Evolutionary conservation across 2,797 vertebrate species (phyloP).

Genomic region (Heliangelus exortis): DNA sequence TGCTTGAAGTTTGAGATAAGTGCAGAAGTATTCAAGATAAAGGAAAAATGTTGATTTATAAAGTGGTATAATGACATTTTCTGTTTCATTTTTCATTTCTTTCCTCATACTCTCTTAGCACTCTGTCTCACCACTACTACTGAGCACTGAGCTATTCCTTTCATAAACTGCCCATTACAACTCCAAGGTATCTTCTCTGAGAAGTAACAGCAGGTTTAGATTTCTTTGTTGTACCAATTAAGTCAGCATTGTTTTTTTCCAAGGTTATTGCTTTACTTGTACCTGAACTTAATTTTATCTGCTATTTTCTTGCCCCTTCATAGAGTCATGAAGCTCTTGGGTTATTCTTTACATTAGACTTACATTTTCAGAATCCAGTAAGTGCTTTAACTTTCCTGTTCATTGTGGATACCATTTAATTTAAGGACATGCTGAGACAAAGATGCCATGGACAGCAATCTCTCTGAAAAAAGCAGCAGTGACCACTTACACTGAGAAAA

Average conservation of each 20-base stretch:
- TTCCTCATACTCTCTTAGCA: not conserved
- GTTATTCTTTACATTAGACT: not conserved
- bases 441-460: not conserved
- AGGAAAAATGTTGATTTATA: not conserved
- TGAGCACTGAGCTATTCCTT: not conserved
- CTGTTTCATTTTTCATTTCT: not conserved
- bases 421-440: not conserved
- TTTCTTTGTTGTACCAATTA: not conserved
- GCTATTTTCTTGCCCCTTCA: not conserved
- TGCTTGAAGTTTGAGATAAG: not conserved
- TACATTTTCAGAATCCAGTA: not conserved
- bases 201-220: not conserved
- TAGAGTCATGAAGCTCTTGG: not conserved
- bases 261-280: not conserved
- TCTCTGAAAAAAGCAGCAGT: not conserved
- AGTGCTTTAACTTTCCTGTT: not conserved
- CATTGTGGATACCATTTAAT: not conserved
- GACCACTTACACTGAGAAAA: not conserved
- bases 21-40: not conserved
- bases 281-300: not conserved
- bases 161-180: not conserved
- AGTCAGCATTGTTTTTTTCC: not conserved
- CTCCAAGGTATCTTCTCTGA: not conserved
- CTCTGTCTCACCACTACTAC: not conserved
- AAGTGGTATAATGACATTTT: not conserved